Base-by-base conservation (phyloP, 2,113 vertebrate genomes). In the Pygoscelis antarcticus region DNA sequence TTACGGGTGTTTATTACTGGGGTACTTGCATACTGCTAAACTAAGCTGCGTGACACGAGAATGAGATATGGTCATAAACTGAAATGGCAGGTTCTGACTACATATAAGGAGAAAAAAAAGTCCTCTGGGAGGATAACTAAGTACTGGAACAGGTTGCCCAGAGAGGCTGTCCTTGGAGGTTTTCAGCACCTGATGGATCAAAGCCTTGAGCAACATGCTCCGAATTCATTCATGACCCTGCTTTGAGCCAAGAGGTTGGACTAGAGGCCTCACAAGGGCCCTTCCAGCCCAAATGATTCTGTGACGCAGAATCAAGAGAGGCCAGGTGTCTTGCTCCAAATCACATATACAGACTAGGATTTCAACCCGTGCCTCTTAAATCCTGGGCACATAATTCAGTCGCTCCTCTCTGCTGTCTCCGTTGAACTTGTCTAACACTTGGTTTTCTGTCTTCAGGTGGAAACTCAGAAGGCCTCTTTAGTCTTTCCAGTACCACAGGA, bases 391-490 rank as follows among this genome's bases (percentile, higher is more conserved):
- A 3, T 18, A 36, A 47, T 64, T 70, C 64, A 51, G 36, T 29
- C 8, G 2, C 16, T 82, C 70, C 13, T 60, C 77, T 87, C 42
- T 74, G 20, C 26, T 78, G 78, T 5, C 49, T 85, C 44, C 4
- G 2, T 12, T 40, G 30, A 88, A 61, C 34, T 23, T n/a, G 32
- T 91, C 69, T 49, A 72, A 40, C 2, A 1, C 19, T 65, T 36
- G 19, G 36, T 80, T 60, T 90, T 75, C 52, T 81, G 18, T 71
- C 87, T 84, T 58, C 68, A 97, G 97, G 2, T 90, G 96, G 96
- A 18, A 97, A 96, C 86, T 95, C 84, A 66, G 97, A 93, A 30
- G 75, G 29, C 18, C 92, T 98, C 54, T 98, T 97, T 10, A 89
- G 8, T 27, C 66, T 98, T 51, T 95, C 96, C 74, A 95, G 23